A percentile compares a stretch with the other conserved stretches of the same genome.
Conservation (phyloP, 1,140 invertebrate genomes). For the Patella vulgata region DNA sequence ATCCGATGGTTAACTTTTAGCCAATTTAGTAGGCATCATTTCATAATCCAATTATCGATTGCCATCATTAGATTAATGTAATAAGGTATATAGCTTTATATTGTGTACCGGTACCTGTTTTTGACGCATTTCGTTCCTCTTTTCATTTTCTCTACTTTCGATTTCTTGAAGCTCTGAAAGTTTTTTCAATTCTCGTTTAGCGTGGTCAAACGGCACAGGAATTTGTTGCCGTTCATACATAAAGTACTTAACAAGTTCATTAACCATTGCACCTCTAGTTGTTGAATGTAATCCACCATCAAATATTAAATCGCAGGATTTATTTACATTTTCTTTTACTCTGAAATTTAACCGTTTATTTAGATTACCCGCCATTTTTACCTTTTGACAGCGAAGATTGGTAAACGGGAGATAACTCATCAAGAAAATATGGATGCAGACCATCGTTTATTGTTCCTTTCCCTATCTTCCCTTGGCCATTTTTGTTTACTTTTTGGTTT, state of each 20-base stretch:
- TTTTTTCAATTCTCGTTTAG: constrained; percentile 10
- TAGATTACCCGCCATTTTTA: too few relatives aligned
- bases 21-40: too few relatives aligned
- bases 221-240: constrained; percentile 37
- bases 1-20: too few relatives aligned
- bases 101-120: neutral
- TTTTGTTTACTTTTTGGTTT: too few relatives aligned
- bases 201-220: constrained; percentile 26
- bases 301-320: constrained; percentile 25
- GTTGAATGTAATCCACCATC: constrained; percentile 30
- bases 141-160: neutral
- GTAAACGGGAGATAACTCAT: too few relatives aligned
- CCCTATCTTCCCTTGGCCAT: too few relatives aligned
- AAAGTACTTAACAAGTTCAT: constrained; percentile 33
- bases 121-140: neutral
- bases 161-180: constrained; percentile 1
- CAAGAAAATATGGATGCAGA: too few relatives aligned
- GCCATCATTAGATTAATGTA: neutral
- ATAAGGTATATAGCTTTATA: neutral
- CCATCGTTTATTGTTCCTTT: too few relatives aligned
- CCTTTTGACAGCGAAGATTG: too few relatives aligned
- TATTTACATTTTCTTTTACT: too few relatives aligned
- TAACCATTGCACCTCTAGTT: constrained; percentile 22
- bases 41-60: too few relatives aligned
- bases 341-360: too few relatives aligned